Evolutionary conservation across 2,797 vertebrate genomes (phyloP), one percentile per base, ranked within the genome.

Genomic region (Darevskia nairensis): DNA sequence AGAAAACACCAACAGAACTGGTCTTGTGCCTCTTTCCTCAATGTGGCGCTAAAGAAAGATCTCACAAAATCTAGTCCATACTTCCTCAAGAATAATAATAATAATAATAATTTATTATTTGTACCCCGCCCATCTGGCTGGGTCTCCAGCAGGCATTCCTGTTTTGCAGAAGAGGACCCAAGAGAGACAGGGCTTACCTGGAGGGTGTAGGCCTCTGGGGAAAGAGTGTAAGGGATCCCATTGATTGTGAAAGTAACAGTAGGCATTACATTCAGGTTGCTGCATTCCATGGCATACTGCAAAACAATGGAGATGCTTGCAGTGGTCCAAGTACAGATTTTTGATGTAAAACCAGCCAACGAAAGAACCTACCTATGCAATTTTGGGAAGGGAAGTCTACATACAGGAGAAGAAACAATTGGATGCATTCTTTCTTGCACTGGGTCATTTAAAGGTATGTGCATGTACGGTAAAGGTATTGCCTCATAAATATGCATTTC

Each of bases 201-300:
- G 27, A 97, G 85, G n/a, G 86, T 96, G 92, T 97, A 97, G 68
- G 95, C 95, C 78, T 94, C 86, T 85, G 97, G 92, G 0, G 32
- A 88, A 86, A 97, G 95, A 0, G 82, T 89, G 86, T 96, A 97
- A 69, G 95, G 91, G 69, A 96, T 69, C 55, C 96, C 96, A 0
- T 91, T 96, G 95, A 98, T 96, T 86, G 92, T 95, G 94, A 97
- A 97, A 89, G 96, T 96, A 68, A 97, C 88, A 0, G 90, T 59
- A 0, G 96, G 97, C 96, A 97, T 97, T 59, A 0, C 0, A 0
- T 9, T 69, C 77, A 97, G 92, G 91, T 50, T 95, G 91, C 41
- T 91, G 93, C 97, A 97, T 39, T 96, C 95, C 80, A 97, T 32
- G 0, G 77, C 59, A 0, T 96, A 96, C 94, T 96, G 91, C 3